Evolutionary conservation across 64 coral and sea anemone genomes (phyloP).

Genomic region (Orbicella faveolata): DNA sequence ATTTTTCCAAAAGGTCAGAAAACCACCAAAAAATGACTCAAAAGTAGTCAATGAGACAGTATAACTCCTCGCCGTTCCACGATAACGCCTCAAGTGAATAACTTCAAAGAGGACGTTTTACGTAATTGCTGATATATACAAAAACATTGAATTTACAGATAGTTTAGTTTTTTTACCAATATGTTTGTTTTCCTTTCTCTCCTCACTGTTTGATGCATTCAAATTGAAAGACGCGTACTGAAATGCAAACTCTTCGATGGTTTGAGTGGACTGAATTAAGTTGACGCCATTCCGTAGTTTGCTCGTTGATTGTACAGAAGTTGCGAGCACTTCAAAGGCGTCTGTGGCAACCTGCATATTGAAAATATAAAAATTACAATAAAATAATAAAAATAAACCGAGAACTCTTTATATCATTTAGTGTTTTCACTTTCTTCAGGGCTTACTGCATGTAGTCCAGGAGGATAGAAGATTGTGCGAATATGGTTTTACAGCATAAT

Average conservation of each 20-base stretch:
- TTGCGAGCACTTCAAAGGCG: not conserved
- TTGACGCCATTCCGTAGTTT: not conserved
- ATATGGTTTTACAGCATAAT: too few species aligned
- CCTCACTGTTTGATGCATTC: not conserved
- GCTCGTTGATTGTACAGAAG: not conserved
- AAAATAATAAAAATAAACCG: too few species aligned
- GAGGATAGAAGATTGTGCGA: too few species aligned
- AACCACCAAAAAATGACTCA: not conserved
- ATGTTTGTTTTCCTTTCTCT: conserved; percentile 32
- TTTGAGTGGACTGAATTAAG: not conserved
- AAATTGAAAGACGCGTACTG: conserved; percentile 11
- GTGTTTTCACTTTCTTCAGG: too few species aligned
- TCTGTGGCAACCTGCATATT: conserved; percentile 19
- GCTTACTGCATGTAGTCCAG: too few species aligned
- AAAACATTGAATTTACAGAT: not conserved
- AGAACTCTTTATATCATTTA: too few species aligned
- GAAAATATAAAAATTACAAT: not conserved
- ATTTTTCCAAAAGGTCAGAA: not conserved
- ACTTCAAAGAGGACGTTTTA: too few species aligned
- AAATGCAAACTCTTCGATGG: conserved; percentile 12
- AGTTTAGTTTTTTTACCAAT: not conserved
- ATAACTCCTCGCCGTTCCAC: too few species aligned
- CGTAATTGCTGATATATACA: too few species aligned
- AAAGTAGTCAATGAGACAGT: too few species aligned
- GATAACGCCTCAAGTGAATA: too few species aligned